These are phyloP conservation scores for Tolmerus cingulatus DNA, from an alignment of 2,888 invertebrate species.

Conservation along the genomic window DNA sequence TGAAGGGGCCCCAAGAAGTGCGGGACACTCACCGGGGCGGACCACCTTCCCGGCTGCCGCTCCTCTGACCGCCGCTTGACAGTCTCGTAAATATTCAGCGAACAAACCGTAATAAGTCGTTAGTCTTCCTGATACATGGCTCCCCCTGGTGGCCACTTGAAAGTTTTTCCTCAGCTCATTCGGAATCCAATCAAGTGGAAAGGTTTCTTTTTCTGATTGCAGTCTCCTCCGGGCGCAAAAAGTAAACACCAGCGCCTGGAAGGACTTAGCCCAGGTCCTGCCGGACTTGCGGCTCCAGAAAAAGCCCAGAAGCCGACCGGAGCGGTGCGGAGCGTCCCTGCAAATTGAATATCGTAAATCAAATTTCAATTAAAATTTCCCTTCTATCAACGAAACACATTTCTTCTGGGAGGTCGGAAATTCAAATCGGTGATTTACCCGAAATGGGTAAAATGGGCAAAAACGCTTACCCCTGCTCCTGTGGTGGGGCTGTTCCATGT, in stretches of 20 bases:
- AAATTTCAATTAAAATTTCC: slow-evolving; percentile 54
- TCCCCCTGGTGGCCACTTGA: neutral
- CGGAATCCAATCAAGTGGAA: slow-evolving; percentile 37
- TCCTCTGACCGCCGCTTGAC: slow-evolving; percentile 20
- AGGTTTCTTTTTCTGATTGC: slow-evolving; percentile 38
- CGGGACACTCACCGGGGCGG: neutral
- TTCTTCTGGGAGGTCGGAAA: slow-evolving; percentile 29
- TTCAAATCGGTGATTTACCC: slow-evolving; percentile 26
- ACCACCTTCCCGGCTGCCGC: neutral
- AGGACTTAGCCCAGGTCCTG: neutral
- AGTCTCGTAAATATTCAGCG: slow-evolving; percentile 36
- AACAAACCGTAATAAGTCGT: slow-evolving; percentile 31
- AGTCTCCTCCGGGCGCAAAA: neutral
- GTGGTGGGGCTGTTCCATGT: neutral
- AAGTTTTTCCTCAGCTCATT: slow-evolving; percentile 35
- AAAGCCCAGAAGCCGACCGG: slow-evolving; percentile 38
- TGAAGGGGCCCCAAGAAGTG: slow-evolving; percentile 12
- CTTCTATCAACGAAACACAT: slow-evolving; percentile 42
- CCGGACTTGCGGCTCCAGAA: neutral
- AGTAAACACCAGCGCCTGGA: slow-evolving; percentile 23
- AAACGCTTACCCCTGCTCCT: neutral
- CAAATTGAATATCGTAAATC: slow-evolving; percentile 53
- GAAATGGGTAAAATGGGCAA: neutral
- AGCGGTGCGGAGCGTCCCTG: slow-evolving; percentile 47
- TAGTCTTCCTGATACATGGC: slow-evolving; percentile 35